A percentile compares a stretch with the other conserved stretches of the same genome.
Conservation (phyloP, 2,888 invertebrate species). For the Coronaproctus castanopsis region DNA sequence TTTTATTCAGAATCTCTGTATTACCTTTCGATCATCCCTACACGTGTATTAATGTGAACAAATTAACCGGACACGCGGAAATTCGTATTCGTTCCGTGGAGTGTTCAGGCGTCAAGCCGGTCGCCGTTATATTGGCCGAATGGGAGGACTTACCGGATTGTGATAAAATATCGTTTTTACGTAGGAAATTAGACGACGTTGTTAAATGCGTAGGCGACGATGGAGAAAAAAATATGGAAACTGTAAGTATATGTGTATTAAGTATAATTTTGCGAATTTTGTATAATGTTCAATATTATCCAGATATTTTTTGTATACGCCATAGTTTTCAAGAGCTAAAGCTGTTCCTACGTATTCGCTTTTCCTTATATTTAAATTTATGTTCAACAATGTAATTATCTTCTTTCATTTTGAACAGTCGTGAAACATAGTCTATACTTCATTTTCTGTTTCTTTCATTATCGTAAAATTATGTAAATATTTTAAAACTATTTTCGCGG, state of each 20-base stretch:
- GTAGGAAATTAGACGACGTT: constrained; percentile 23
- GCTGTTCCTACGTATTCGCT: too few relatives aligned
- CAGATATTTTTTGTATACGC: too few relatives aligned
- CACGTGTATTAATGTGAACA: constrained; percentile 9
- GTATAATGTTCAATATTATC: too few relatives aligned
- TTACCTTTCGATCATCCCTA: background rate
- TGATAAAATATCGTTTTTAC: constrained; percentile 41
- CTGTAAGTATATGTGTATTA: background rate
- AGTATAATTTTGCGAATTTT: too few relatives aligned
- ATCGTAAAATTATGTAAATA: too few relatives aligned
- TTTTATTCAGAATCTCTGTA: background rate
- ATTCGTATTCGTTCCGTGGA: constrained; percentile 28
- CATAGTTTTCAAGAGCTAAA: too few relatives aligned
- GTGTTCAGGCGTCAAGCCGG: constrained; percentile 33
- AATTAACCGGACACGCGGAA: constrained; percentile 8
- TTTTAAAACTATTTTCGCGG: too few relatives aligned
- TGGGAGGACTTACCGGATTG: constrained; percentile 35
- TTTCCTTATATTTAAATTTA: too few relatives aligned
- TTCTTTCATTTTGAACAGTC: too few relatives aligned
- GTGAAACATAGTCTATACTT: too few relatives aligned
- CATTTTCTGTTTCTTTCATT: too few relatives aligned
- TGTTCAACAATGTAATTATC: too few relatives aligned
- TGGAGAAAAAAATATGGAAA: background rate
- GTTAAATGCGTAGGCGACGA: background rate
- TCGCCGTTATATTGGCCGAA: constrained; percentile 32